These are phyloP conservation scores for Boulengeromyrus knoepffleri DNA, from an alignment of 2,113 vertebrate species.

Conservation along the genomic window DNA sequence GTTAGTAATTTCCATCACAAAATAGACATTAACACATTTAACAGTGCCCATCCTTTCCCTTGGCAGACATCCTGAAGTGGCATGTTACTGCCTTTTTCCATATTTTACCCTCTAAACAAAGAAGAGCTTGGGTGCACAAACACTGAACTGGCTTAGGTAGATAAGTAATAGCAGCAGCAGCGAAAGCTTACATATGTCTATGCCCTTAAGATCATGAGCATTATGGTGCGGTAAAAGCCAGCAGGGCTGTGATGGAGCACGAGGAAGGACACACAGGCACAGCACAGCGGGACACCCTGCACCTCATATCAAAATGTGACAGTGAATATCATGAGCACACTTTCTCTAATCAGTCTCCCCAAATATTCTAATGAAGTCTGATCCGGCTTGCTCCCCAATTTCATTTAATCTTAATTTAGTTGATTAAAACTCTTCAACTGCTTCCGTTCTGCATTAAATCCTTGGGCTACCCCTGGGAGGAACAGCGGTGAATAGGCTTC, in stretches of 20 bases:
- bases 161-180: background rate
- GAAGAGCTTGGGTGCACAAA: background rate
- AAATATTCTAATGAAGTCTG: conserved; percentile 50
- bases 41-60: background rate
- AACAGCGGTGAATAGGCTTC: background rate
- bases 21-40: background rate
- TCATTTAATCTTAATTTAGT: conserved; percentile 35
- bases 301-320: conserved; percentile 46
- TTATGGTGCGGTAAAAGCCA: background rate
- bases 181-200: background rate
- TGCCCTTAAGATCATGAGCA: background rate
- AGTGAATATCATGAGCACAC: conserved; percentile 58
- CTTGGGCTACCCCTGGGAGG: conserved; percentile 12
- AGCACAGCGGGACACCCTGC: conserved; percentile 40
- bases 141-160: background rate
- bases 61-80: background rate
- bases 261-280: conserved; percentile 35
- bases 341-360: conserved; percentile 54
- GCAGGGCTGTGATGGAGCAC: background rate
- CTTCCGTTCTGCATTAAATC: conserved; percentile 16
- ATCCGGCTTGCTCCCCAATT: conserved; percentile 35
- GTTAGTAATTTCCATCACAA: background rate
- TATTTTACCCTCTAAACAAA: background rate
- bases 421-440: conserved; percentile 31
- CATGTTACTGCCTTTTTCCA: background rate